Percentiles rank a stretch among this genome's conserved stretches.
Evolutionary conservation across 2,113 vertebrate genomes (phyloP).

Genomic region (Mus pahari): DNA sequence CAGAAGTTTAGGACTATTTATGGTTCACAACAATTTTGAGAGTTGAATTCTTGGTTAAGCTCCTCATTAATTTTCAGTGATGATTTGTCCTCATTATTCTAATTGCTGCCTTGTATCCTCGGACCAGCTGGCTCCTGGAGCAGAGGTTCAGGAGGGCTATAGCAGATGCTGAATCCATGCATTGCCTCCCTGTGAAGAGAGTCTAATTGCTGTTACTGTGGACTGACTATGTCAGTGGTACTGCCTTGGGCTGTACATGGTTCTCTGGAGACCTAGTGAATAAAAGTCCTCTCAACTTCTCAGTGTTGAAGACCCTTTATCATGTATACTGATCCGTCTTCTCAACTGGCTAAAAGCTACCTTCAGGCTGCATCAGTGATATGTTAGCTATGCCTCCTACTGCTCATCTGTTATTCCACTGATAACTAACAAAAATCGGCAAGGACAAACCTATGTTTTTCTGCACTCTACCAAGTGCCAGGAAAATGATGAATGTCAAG

Average conservation of each 20-base stretch:
- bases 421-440: neutral
- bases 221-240: neutral
- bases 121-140: constrained; percentile 72
- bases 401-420: neutral
- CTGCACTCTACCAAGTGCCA: too few relatives aligned
- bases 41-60: constrained; percentile 76
- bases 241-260: neutral
- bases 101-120: constrained; percentile 78
- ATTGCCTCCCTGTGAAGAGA: neutral
- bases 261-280: too few relatives aligned
- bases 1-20: constrained; percentile 74
- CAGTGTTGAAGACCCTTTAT: neutral
- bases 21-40: constrained; percentile 58
- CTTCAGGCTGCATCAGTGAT: neutral
- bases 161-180: rapidly evolving
- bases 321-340: neutral
- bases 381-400: neutral
- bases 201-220: neutral
- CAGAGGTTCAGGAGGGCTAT: constrained; percentile 35
- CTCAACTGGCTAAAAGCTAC: neutral
- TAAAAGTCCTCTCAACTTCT: neutral
- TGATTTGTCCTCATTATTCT: constrained; percentile 84
- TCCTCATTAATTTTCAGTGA: constrained; percentile 82
- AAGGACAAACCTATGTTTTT: neutral
- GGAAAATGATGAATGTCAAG: rapidly evolving